Evolutionary conservation across 37 sponge, comb jelly and placozoan species (phyloP).

Genomic region (Agelas oroides): DNA sequence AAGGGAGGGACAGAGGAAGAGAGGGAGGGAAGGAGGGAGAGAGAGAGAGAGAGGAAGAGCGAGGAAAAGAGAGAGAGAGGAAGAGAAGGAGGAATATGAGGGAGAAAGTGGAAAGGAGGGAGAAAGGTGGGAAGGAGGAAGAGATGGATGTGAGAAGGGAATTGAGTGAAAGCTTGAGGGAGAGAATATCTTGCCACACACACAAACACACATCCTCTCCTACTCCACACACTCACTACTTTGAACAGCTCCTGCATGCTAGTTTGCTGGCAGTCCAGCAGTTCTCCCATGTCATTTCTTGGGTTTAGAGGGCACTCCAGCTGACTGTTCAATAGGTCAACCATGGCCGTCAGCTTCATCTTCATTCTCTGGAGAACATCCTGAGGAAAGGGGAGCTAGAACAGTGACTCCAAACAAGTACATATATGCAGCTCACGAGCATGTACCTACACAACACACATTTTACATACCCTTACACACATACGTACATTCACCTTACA

Average conservation of each 20-base stretch:
- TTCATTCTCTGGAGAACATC: slow-evolving; percentile 64
- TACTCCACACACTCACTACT: slow-evolving; percentile 19
- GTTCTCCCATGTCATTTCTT: slow-evolving; percentile 22
- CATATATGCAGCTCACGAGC: too few relatives aligned
- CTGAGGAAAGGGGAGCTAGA: not conserved
- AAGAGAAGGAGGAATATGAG: not conserved
- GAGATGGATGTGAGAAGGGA: not conserved
- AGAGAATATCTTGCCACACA: too few relatives aligned
- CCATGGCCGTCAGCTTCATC: slow-evolving; percentile 52
- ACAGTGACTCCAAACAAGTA: too few relatives aligned
- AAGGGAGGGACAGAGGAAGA: not conserved
- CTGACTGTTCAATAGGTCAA: slow-evolving; percentile 59
- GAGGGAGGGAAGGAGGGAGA: not conserved
- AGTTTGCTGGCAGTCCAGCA: slow-evolving; percentile 14
- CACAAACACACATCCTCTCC: too few relatives aligned
- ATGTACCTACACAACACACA: too few relatives aligned
- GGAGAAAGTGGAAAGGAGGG: not conserved
- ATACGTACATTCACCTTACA: not conserved
- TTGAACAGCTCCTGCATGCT: slow-evolving; percentile 24
- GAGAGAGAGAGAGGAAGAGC: not conserved
- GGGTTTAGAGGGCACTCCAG: slow-evolving; percentile 31
- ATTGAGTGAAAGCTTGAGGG: not conserved
- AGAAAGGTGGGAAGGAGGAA: not conserved
- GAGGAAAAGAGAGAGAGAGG: not conserved
- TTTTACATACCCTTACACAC: too few relatives aligned